Conservation (phyloP, 2,113 vertebrate genomes). For the Nestor notabilis region DNA sequence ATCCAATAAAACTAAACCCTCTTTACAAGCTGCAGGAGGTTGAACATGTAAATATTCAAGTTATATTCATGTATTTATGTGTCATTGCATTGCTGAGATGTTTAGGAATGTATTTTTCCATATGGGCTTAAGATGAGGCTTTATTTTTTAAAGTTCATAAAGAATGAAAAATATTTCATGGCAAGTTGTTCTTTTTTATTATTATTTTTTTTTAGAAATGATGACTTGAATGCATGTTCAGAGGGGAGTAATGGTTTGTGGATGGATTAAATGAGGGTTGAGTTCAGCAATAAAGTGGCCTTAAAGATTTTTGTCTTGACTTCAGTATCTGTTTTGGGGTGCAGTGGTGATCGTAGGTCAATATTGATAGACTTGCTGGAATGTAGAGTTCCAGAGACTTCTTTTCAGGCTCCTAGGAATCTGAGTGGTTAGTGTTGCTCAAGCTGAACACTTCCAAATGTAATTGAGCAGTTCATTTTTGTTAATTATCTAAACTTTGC, state of each 20-base stretch:
- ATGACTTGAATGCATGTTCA: neutral
- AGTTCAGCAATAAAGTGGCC: neutral
- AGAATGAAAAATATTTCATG: neutral
- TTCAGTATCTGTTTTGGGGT: neutral
- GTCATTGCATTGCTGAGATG: neutral
- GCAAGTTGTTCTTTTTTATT: neutral
- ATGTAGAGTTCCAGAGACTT: neutral
- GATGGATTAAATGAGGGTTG: neutral
- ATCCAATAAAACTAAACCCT: neutral
- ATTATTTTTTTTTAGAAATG: neutral
- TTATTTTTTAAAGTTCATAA: neutral
- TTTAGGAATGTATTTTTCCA: neutral
- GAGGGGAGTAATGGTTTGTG: neutral
- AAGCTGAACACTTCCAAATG: neutral
- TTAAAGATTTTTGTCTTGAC: neutral
- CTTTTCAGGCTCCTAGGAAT: neutral
- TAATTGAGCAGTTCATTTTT: slow-evolving; percentile 22
- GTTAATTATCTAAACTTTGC: slow-evolving; percentile 61
- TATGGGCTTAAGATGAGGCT: neutral
- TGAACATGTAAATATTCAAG: neutral
- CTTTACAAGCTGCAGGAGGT: neutral
- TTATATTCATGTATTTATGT: neutral
- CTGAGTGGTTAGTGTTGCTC: neutral
- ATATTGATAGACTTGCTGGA: neutral
- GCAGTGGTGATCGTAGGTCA: neutral